These are phyloP conservation scores for Chionodraco myersi DNA, from an alignment of 2,113 vertebrate species.

Conservation along the genomic window DNA sequence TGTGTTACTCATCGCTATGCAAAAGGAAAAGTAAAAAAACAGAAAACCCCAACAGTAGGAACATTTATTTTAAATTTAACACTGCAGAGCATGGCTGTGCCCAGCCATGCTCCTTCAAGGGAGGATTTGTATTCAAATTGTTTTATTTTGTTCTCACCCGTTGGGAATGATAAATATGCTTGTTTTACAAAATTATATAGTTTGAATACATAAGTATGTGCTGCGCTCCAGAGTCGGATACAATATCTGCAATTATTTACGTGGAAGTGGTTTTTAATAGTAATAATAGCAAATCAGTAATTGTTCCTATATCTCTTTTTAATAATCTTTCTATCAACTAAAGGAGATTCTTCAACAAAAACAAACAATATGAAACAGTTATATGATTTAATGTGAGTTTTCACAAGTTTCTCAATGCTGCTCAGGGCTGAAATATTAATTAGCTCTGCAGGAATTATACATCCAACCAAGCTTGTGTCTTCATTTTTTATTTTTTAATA, in stretches of 20 bases:
- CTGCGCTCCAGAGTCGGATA: slow-evolving; percentile 3
- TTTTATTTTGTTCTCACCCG: slow-evolving; percentile 41
- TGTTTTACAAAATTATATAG: slow-evolving; percentile 65
- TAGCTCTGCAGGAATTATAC: background rate
- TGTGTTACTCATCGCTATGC: slow-evolving; percentile 31
- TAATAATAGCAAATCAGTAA: background rate
- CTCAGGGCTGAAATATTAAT: slow-evolving; percentile 18
- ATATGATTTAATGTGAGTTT: slow-evolving; percentile 7
- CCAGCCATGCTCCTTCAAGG: slow-evolving; percentile 46
- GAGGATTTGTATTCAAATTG: slow-evolving; percentile 51
- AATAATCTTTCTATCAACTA: background rate
- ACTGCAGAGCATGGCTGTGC: slow-evolving; percentile 16
- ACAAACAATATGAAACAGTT: background rate
- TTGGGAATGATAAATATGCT: slow-evolving; percentile 61
- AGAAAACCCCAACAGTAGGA: background rate
- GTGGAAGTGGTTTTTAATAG: background rate
- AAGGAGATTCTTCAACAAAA: background rate
- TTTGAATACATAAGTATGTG: slow-evolving; percentile 50
- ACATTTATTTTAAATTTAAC: slow-evolving; percentile 40
- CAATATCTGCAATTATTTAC: background rate
- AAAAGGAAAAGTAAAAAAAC: background rate
- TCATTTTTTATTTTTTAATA: slow-evolving; percentile 14
- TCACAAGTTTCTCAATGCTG: background rate
- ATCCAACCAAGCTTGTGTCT: slow-evolving; percentile 15
- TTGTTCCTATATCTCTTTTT: background rate